Evolutionary conservation across 2,113 vertebrate species (phyloP), one percentile per base, ranked within the genome.

Genomic region (Pipra filicauda): DNA sequence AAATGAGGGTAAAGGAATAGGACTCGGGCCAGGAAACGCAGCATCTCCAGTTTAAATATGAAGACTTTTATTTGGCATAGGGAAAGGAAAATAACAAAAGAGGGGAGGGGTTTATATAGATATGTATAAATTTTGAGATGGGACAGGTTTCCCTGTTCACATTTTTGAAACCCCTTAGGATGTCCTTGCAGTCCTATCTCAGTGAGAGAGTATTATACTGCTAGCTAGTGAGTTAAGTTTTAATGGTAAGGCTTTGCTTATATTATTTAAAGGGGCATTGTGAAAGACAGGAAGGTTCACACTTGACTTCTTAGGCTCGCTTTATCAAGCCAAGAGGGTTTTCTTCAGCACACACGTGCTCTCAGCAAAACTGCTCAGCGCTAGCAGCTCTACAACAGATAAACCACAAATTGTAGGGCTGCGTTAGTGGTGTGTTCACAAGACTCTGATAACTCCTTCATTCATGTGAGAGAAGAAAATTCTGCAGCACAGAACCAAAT

Each of bases 1-100:
- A 94, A 95, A 95, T 83, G 94, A 98, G 88, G 95, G 90, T 96
- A 97, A 98, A 97, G 97, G 97, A 96, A 97, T 97, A 98, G 97
- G 97, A 97, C 97, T 97, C 95, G 15, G 78, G 94, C 94, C 88
- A 89, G 93, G 96, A 97, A 97, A 97, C 19, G 95, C 96, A 98
- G 97, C 95, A 97, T 96, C 97, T 97, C 95, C 90, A 51, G 39
- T 91, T 77, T 82, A 93, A 85, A 91, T 86, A 77, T 71, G 72
- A 94, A 77, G 58, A 55, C 65, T 84, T 90, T 52, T 88, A 81
- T 82, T 73, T 73, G 44, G 41, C 37, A 75, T 92, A 78, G 80
- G 83, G 76, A 81, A 86, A 86, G 48, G 80, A 69, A 84, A 88
- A 71, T 91, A 88, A 83, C 39, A 55, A 58, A 35, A 85, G 62